Evolutionary conservation across 2,888 invertebrate species (phyloP), one percentile per base, ranked within the genome.

Genomic region (Psylliodes chrysocephalus): DNA sequence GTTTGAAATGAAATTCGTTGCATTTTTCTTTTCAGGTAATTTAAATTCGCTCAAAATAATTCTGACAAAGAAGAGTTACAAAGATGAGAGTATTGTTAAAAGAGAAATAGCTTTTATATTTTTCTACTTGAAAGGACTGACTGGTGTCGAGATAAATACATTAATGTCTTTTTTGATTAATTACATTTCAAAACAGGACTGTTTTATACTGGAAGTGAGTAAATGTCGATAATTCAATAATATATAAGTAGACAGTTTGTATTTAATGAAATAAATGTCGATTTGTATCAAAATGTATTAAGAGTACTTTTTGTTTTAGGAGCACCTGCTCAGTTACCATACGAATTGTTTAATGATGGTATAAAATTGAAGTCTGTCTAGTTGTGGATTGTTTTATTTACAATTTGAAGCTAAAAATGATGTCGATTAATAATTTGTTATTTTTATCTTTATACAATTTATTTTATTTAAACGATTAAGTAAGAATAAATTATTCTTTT

Each of bases 61-160:
- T 10, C 1, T 66, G 10, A 61, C 63, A 7, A 57, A 40, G 19
- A 56, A 65, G n/a, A 49, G 55, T 7, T 49, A 62, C 14, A 60
- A 63, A 18, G 64, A 64, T 49, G 68, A 70, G 33, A 68, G 65
- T 15, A 30, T 47, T n/a, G 63, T 69, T 5, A 69, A 61, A 63
- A 66, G 68, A 53, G 69, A 71, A 53, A 59, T 74, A n/a, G 67
- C 63, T 1, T 60, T 57, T 35, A 72, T 73, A 33, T 73, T 75
- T 62, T 75, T 54, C 47, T 61, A 59, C 19, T 18, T 59, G n/a
- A 49, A 22, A 25, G 59, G 28, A 10, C 28, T 59, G 22, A 40
- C 40, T 25, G 30, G 38, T 28, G 8, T 1, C n/a, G 59, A 59
- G 18, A n/a, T 49, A 12, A n/a, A 40, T 1, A 4, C 25, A 8